Evolutionary conservation across 2,113 vertebrate genomes (phyloP).

Genomic region (Zapus hudsonius): DNA sequence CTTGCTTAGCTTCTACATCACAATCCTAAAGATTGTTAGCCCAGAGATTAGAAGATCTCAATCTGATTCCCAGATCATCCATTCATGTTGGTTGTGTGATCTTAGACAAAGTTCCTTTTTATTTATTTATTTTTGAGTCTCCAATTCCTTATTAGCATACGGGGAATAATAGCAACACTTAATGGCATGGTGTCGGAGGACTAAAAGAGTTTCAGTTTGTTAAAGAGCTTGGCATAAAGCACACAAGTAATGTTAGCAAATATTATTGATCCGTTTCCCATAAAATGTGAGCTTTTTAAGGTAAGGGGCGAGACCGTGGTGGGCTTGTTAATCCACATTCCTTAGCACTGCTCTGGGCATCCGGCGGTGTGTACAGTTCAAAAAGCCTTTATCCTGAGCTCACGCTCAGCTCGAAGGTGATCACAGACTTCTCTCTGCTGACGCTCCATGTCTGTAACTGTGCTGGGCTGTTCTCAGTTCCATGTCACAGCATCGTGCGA

Average conservation of each 20-base stretch:
- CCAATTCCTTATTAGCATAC: not conserved
- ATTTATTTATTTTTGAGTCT: not conserved
- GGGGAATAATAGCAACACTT: not conserved
- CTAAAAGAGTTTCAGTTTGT: not conserved
- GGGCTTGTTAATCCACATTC: not conserved
- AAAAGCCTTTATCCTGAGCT: not conserved
- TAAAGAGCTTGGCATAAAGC: not conserved
- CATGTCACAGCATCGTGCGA: not conserved
- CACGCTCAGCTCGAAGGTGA: not conserved
- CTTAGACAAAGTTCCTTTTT: not conserved
- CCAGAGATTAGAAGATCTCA: not conserved
- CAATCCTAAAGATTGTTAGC: not conserved
- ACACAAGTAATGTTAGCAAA: not conserved
- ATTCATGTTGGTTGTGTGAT: not conserved
- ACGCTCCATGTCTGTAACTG: not conserved
- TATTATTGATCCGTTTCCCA: not conserved
- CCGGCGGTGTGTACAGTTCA: not conserved
- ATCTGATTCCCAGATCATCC: not conserved
- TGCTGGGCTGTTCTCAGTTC: slow-evolving; percentile 3
- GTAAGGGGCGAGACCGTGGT: not conserved
- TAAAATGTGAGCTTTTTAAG: not conserved
- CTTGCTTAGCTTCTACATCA: not conserved
- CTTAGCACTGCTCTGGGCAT: not conserved
- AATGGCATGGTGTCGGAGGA: not conserved
- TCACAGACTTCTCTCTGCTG: not conserved